Conservation (phyloP, 2,113 vertebrate genomes). For the Protobothrops flavoviridis region DNA sequence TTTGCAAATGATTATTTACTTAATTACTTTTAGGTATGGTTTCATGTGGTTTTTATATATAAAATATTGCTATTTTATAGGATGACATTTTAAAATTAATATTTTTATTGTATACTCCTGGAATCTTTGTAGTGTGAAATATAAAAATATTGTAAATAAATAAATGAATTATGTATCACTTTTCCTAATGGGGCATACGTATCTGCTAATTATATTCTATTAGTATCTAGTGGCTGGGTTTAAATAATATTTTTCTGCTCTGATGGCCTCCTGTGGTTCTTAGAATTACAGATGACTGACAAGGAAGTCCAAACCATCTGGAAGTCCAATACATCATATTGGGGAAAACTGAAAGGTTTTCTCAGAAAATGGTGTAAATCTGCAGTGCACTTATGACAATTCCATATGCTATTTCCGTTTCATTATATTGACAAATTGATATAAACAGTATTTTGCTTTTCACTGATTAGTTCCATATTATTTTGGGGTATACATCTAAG, state of each 20-base stretch:
- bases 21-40: neutral
- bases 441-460: constrained; percentile 26
- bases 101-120: neutral
- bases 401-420: constrained; percentile 35
- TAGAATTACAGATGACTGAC: neutral
- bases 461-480: constrained; percentile 10
- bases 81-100: neutral
- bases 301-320: neutral
- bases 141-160: neutral
- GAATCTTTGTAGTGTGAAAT: neutral
- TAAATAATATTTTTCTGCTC: constrained; percentile 5
- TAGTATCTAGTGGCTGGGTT: constrained; percentile 47
- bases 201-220: constrained; percentile 36
- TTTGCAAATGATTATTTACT: neutral
- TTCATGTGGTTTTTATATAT: neutral
- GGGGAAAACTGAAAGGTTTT: constrained; percentile 14
- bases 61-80: neutral
- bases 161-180: constrained; percentile 22
- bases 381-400: constrained; percentile 37
- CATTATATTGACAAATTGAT: constrained; percentile 30
- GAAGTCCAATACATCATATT: neutral
- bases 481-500: neutral
- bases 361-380: constrained; percentile 30
- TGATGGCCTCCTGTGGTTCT: neutral
- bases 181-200: constrained; percentile 36